phyloP scores from a whole-genome alignment of 2,113 vertebrate genomes.

The Machaerirhynchus nigripectus region DNA sequence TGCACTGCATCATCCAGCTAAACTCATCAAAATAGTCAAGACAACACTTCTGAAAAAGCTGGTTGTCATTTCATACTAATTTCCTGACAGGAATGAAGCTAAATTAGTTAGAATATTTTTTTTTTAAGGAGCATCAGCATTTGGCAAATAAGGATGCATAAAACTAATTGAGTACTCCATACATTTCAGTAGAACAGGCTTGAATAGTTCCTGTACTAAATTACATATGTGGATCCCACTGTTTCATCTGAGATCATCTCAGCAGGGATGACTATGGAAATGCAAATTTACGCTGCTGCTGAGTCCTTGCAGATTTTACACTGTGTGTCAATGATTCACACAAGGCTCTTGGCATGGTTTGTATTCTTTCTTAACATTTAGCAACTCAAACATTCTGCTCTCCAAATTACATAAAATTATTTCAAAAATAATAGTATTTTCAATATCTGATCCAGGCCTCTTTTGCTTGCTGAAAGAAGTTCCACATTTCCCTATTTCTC shows the following conservation, averaged over 20 bases:
- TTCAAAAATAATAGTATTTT: background rate
- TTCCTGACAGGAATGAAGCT: background rate
- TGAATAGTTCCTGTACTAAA: conserved; percentile 31
- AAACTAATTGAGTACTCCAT: conserved; percentile 37
- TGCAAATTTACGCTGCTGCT: conserved; percentile 53
- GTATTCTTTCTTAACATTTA: background rate
- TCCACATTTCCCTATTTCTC: background rate
- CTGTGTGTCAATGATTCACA: background rate
- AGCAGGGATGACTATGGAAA: conserved; percentile 53
- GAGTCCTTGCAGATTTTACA: conserved; percentile 29
- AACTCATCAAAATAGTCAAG: background rate
- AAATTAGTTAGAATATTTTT: background rate
- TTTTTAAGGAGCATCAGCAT: background rate
- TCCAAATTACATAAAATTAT: background rate
- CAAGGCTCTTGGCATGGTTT: conserved; percentile 7
- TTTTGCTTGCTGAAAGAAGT: background rate
- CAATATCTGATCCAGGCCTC: background rate
- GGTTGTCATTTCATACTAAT: background rate
- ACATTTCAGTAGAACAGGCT: background rate
- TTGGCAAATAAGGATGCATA: conserved; percentile 34
- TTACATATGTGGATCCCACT: conserved; percentile 36
- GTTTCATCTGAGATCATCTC: conserved; percentile 57
- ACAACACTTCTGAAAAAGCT: background rate
- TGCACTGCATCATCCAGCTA: background rate
- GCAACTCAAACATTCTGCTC: background rate